Evolutionary conservation across 2,113 vertebrate species (phyloP).

Genomic region (Scalopus aquaticus): DNA sequence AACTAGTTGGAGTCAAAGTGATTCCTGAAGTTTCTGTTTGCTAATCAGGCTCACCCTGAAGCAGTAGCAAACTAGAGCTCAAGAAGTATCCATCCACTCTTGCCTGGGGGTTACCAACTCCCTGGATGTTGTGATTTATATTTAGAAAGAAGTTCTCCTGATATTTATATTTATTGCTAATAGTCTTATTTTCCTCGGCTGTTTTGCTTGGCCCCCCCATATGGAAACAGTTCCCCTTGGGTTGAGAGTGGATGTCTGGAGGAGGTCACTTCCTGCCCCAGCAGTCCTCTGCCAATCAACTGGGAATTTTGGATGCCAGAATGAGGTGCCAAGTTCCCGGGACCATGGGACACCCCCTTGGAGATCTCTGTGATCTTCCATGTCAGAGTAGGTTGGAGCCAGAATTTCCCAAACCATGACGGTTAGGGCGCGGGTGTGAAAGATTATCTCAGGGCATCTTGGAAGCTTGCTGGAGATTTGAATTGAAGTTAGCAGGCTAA

Average conservation of each 20-base stretch:
- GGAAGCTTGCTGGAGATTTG: constrained; percentile 48
- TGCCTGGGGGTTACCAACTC: not conserved
- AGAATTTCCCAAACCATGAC: not conserved
- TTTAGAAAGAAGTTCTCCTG: constrained; percentile 10
- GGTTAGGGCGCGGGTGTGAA: not conserved
- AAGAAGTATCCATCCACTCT: not conserved
- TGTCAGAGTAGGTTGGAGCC: not conserved
- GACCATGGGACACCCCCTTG: not conserved
- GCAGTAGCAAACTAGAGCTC: not conserved
- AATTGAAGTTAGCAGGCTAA: constrained; percentile 6
- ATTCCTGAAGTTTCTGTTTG: not conserved
- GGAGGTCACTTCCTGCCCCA: not conserved
- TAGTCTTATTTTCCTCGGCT: not conserved
- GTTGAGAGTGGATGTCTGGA: not conserved
- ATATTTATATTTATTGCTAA: not conserved
- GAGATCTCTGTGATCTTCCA: not conserved
- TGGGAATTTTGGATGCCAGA: not conserved
- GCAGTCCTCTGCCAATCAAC: not conserved
- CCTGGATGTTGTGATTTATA: not conserved
- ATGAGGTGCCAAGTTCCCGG: not conserved
- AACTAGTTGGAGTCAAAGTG: not conserved
- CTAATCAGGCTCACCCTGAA: not conserved
- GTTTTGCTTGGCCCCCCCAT: not conserved
- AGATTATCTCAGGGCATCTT: not conserved
- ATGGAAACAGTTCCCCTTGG: not conserved